Base-by-base conservation (phyloP, 1,140 invertebrate genomes). In the Neodiprion fabricii region DNA sequence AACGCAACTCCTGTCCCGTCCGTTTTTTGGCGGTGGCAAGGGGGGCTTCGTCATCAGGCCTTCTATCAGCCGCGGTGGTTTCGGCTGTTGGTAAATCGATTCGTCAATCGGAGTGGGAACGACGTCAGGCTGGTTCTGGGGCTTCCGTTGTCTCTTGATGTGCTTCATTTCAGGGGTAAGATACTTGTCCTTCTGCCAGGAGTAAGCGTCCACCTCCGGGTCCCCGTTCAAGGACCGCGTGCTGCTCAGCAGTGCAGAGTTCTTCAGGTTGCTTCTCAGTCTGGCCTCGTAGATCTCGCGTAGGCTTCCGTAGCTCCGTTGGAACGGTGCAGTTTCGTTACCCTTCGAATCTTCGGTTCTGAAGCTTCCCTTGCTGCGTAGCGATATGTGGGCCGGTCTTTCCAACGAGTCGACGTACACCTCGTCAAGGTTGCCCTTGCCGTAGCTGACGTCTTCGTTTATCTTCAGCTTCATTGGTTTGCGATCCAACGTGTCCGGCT, bases 401-500 rank as follows among this genome's bases (percentile, higher is more conserved):
- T 92, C 91, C 47, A 92, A 85, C 1, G 89, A 89, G 72, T 93
- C 90, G 2, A 91, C 82, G 78, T 87, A 91, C 76, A 81, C 78
- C 85, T 90, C 85, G 76, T 86, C 82, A 75, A 83, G 76, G 78
- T 85, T 74, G 77, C 83, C 75, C 77, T 80, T 79, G 70, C 88
- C 79, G 80, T 89, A 78, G 66, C 81, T 77, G 48, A 86, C 76
- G 48, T 85, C 81, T 1, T 79, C 83, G 75, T 87, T 89, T 21
- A 89, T 85, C 76, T 90, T 91, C 5, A 91, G 82, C 80, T 93
- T 94, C 78, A 89, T 91, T 61, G 94, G 92, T 82, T 95, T 95
- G n/a, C 95, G 87, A 81, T 96, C 95, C 40, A 96, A 85, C 0
- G 95, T 96, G 78, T 96, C 95, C 0, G 94, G 94, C 83, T 96